Base-by-base conservation (phyloP, 2,797 vertebrate genomes). In the Acrossocheilus fasciatus region DNA sequence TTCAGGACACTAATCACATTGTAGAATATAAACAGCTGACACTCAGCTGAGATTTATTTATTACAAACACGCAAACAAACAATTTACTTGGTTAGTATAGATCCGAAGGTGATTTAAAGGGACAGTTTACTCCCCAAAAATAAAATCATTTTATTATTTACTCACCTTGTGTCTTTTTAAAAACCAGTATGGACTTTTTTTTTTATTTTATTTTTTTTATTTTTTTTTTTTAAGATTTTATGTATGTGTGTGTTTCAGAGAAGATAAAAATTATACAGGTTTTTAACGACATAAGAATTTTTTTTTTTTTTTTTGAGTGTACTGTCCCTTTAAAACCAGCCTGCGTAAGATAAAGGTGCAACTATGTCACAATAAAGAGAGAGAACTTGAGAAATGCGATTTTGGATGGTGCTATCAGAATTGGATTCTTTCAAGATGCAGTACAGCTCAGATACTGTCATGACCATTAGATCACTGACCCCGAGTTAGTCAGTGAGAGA, bases 1-100 rank as follows among this genome's bases (percentile, higher is more conserved):
- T 81, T 64, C 34, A 20, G 62, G 45, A 81, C 70, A 81, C 70
- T 68, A 74, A 75, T 73, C 54, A 41, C 85, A 86, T 75, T 86
- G 57, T 86, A 43, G 34, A 81, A 52, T 57, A 70, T 69, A 81
- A 86, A 74, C 84, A 66, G 57, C 85, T 81, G 70, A 81, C 57
- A 64, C 57, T 81, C 85, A 81, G 78, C 57, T 86, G 78, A 75
- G 59, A 81, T 74, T 20, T 74, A 83, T 86, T 64, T 66, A 57
- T 81, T 43, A 68, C 34, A 45, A 45, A 79, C 30, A 66, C 1
- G 2, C 47, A 82, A 73, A 39, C 43, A 66, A 41, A 81, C 20
- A 34, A 18, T 50, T 76, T 66, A 11, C 36, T 72, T 15, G 23
- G 39, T 59, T 45, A 43, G 52, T 59, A 26, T 3, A 41, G 6